Evolutionary conservation across 2,888 invertebrate species (phyloP).

Genomic region (Euspilapteryx auroguttella): DNA sequence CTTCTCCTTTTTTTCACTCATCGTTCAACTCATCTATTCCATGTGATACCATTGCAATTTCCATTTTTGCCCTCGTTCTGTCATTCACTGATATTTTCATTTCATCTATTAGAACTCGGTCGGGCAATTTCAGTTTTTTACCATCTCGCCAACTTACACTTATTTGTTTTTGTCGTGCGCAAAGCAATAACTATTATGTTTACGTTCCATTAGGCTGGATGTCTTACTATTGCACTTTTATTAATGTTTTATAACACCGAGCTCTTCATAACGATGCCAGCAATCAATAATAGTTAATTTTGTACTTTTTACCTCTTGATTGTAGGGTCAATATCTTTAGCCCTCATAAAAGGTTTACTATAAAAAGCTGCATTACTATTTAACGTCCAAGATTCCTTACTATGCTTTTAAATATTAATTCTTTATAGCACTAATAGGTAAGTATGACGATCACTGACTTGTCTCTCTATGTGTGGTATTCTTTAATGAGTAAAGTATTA

Average conservation of each 20-base stretch:
- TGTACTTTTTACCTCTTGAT: no score
- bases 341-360: no score
- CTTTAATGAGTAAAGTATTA: no score
- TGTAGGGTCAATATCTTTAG: no score
- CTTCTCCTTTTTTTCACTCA: background rate
- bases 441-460: no score
- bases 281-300: slow-evolving; percentile 3
- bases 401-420: no score
- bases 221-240: slow-evolving; percentile 2
- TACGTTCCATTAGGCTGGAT: slow-evolving; percentile 2
- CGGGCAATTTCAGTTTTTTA: slow-evolving; percentile 21
- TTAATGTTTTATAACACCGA: slow-evolving; percentile 1
- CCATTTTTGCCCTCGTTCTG: slow-evolving; percentile 20
- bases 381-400: background rate
- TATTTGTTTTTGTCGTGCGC: slow-evolving; percentile 17
- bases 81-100: slow-evolving; percentile 37
- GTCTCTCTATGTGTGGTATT: no score
- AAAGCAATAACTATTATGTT: slow-evolving; percentile 3
- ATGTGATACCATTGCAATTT: slow-evolving; percentile 14
- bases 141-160: slow-evolving; percentile 15
- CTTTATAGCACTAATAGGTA: no score
- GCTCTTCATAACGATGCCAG: background rate
- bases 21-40: slow-evolving; percentile 1
- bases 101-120: slow-evolving; percentile 16
- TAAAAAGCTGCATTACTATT: no score